A percentile compares a stretch with the other conserved stretches of the same genome.
These are phyloP conservation scores for Cryptotis parvus DNA, from an alignment of 2,113 vertebrate genomes.

Conservation along the genomic window DNA sequence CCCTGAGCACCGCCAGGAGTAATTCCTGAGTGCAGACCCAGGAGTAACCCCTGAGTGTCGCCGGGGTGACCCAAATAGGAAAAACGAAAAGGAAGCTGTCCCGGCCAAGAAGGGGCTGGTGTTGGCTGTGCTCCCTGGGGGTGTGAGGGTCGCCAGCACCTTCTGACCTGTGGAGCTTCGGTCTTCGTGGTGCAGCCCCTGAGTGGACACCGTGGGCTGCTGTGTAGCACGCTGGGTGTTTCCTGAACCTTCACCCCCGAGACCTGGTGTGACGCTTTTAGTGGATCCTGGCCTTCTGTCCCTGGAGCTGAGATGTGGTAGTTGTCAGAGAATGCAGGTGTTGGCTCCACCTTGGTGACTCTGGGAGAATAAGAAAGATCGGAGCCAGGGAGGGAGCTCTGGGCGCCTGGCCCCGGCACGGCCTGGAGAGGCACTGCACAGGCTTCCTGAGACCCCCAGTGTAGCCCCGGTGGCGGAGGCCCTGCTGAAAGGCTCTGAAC, in stretches of 20 bases:
- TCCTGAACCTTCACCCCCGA: not conserved
- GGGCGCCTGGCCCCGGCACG: not conserved
- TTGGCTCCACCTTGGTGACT: fast-evolving
- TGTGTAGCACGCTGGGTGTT: not conserved
- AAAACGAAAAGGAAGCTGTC: not conserved
- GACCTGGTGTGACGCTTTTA: not conserved
- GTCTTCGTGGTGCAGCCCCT: fast-evolving
- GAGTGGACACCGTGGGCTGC: not conserved
- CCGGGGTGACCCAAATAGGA: too few relatives aligned
- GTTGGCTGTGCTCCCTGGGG: not conserved
- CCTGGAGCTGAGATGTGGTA: not conserved
- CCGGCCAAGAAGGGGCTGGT: not conserved
- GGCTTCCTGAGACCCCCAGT: too few relatives aligned
- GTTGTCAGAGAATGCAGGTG: not conserved
- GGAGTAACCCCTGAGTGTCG: too few relatives aligned
- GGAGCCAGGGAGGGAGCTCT: too few relatives aligned
- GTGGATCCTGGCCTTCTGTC: not conserved
- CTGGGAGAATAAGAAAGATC: not conserved
- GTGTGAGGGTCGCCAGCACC: fast-evolving
- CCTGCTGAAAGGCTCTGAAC: too few relatives aligned
- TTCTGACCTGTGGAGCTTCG: too few relatives aligned
- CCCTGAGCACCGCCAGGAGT: too few relatives aligned
- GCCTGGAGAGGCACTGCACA: too few relatives aligned
- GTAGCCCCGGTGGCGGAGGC: too few relatives aligned
- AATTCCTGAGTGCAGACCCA: too few relatives aligned